Conservation (phyloP, 2,888 invertebrate species). For the Nephrotoma guestfalica region DNA sequence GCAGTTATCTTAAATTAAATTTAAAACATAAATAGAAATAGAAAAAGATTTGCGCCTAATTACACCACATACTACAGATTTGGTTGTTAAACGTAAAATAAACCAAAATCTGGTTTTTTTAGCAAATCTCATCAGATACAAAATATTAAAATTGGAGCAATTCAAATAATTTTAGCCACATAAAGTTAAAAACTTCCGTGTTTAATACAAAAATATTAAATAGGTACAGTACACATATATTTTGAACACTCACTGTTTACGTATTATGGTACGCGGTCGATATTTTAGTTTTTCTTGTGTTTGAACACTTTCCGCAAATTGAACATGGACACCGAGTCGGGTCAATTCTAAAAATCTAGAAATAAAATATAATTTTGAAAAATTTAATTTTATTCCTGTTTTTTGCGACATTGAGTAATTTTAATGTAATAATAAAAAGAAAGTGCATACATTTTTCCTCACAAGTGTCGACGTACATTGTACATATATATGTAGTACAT, state of each 20-base stretch:
- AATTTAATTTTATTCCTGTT: neutral
- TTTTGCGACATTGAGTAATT: neutral
- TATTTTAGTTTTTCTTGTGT: neutral
- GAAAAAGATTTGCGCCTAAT: neutral
- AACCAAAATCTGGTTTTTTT: neutral
- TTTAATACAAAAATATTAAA: neutral
- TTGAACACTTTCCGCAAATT: slow-evolving; percentile 4
- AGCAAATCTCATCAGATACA: neutral
- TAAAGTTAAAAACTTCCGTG: neutral
- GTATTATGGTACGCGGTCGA: neutral
- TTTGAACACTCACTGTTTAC: neutral
- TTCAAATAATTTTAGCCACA: neutral
- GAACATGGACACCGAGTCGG: slow-evolving; percentile 5
- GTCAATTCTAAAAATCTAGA: slow-evolving; percentile 7
- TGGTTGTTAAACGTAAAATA: neutral
- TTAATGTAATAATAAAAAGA: neutral
- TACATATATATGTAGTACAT: neutral
- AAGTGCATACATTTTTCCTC: neutral
- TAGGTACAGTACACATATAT: neutral
- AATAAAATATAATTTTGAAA: neutral
- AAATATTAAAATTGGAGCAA: neutral
- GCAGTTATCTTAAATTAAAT: neutral
- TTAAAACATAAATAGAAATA: neutral
- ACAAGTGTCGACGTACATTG: neutral
- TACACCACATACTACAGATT: neutral